Base-by-base conservation (phyloP, 2,888 invertebrate species). In the Coleophora deauratella region DNA sequence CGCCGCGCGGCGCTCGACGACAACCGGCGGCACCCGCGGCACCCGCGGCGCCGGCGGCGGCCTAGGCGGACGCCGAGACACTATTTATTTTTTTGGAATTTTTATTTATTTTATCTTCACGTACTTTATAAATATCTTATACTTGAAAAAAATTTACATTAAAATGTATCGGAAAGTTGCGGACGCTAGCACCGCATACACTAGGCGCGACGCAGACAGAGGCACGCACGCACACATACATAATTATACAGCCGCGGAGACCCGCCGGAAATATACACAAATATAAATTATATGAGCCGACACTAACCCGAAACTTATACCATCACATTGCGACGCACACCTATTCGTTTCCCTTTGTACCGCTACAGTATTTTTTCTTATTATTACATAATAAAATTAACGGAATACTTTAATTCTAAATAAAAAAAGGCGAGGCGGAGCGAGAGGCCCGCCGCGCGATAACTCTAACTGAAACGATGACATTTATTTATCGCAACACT, bases 401-500 rank as follows among this genome's bases (percentile, higher is more conserved):
- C 82, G 85, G 82, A 85, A 85, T 84, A 80, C 79, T 80, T 82
- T 82, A 81, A 74, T 76, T 80, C 79, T 82, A 84, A 78, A 80
- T 70, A 76, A 76, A 72, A 71, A 68, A 67, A 59, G 57, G 66
- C 53, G 54, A 56, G 54, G 56, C 33, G 31, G 39, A 21, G 37
- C 39, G 46, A 35, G 45, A 43, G 46, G 44, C 38, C 38, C 49
- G 41, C 40, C 32, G 37, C 35, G 33, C 28, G 13, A 72, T 67
- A 70, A 68, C 72, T 67, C 62, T n/a, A 79, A 84, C 85, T 76
- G 79, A 82, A 82, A 84, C 81, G 82, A 81, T 80, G 84, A 73
- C 80, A 80, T 77, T 79, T 76, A 79, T 81, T 77, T 81, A 84
- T 85, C 85, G 84, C 85, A 84, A 86, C 86, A 86, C 86, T 86